phyloP scores from a whole-genome alignment of 2,888 invertebrate genomes.

The Drosophila cyrtoloma region DNA sequence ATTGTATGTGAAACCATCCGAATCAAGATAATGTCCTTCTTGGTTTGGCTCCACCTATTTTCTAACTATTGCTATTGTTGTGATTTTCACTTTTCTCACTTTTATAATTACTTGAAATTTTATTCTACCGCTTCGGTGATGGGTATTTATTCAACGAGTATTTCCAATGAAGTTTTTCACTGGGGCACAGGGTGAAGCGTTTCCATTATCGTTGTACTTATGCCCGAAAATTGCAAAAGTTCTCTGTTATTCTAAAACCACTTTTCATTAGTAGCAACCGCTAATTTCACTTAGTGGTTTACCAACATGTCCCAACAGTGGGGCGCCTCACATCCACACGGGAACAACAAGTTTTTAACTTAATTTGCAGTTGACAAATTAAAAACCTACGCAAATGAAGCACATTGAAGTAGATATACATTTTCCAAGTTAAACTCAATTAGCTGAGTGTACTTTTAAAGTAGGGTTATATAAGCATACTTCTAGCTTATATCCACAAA shows the following conservation, averaged over 20 bases:
- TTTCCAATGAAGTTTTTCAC: conserved; percentile 26
- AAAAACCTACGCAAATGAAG: conserved; percentile 12
- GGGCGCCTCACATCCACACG: conserved; percentile 12
- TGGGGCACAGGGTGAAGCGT: conserved; percentile 13
- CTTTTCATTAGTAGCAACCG: conserved; percentile 80
- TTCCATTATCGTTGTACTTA: conserved; percentile 49
- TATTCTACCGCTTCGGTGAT: not conserved
- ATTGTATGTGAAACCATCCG: not conserved
- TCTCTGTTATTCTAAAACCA: conserved; percentile 58
- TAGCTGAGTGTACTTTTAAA: not conserved
- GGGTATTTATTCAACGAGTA: conserved; percentile 9
- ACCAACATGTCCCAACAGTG: conserved; percentile 67
- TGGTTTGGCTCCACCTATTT: not conserved
- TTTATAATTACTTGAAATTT: not conserved
- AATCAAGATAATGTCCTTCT: no score
- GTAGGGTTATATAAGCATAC: not conserved
- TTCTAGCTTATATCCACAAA: not conserved
- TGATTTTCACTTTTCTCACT: no score
- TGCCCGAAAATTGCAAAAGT: conserved; percentile 58
- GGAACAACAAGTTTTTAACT: conserved; percentile 58
- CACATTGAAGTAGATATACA: conserved; percentile 5
- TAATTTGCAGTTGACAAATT: conserved; percentile 39
- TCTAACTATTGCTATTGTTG: not conserved
- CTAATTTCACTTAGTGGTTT: conserved; percentile 79
- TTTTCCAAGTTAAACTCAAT: not conserved